Conservation (phyloP, 2,113 vertebrate genomes). For the Ancistrus triradiatus region DNA sequence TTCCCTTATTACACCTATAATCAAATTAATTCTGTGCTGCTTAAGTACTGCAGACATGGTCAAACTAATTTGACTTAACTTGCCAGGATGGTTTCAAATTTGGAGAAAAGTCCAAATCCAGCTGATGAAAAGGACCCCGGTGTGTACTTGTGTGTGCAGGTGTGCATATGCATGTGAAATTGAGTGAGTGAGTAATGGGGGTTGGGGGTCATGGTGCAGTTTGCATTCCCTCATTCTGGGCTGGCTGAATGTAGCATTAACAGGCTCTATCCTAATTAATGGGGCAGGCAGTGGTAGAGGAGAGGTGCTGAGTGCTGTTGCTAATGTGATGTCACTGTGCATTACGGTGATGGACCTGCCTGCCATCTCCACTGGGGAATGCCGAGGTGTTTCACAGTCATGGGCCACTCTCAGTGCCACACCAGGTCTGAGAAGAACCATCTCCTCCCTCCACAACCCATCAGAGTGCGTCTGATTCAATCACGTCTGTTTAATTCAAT, state of each 20-base stretch:
- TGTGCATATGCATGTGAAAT: constrained; percentile 13
- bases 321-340: constrained; percentile 68
- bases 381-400: constrained; percentile 39
- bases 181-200: neutral
- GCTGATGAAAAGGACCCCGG: too few relatives aligned
- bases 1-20: too few relatives aligned
- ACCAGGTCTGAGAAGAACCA: constrained; percentile 6
- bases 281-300: constrained; percentile 45
- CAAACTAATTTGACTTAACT: too few relatives aligned
- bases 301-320: constrained; percentile 53
- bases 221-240: constrained; percentile 51
- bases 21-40: too few relatives aligned
- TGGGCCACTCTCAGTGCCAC: constrained; percentile 13
- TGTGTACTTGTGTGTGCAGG: constrained; percentile 28
- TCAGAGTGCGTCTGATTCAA: constrained; percentile 34
- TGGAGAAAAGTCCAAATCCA: too few relatives aligned
- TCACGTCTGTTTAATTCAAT: constrained; percentile 44
- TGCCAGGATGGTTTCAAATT: too few relatives aligned
- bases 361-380: constrained; percentile 34
- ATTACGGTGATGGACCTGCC: constrained; percentile 57
- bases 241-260: constrained; percentile 51
- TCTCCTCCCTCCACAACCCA: constrained; percentile 19
- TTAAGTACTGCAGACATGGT: too few relatives aligned
- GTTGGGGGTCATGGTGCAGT: constrained; percentile 35
- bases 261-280: constrained; percentile 61